phyloP scores from a whole-genome alignment of 2,113 vertebrate genomes.

The Saguinus imperator region DNA sequence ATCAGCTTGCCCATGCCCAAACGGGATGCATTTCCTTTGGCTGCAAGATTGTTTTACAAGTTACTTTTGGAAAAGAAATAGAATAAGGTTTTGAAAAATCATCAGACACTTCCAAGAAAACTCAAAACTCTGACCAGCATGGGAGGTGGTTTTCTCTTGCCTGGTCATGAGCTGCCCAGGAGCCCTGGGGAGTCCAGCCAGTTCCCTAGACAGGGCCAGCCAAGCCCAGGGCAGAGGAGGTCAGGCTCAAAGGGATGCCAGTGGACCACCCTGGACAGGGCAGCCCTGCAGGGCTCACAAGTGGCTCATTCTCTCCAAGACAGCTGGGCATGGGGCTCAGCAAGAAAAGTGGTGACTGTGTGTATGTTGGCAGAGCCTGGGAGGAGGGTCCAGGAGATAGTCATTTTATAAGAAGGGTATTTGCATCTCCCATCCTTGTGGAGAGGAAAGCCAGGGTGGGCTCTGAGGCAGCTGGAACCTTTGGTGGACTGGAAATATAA shows the following conservation, averaged over 20 bases:
- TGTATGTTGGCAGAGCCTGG: not conserved
- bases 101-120: constrained; percentile 42
- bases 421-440: not conserved
- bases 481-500: too few relatives aligned
- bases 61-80: constrained; percentile 44
- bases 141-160: not conserved
- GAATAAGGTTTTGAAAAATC: constrained; percentile 60
- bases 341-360: not conserved
- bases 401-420: not conserved
- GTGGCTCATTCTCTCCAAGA: not conserved
- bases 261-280: not conserved
- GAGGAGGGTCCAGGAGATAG: not conserved
- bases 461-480: rapidly evolving
- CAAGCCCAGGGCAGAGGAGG: not conserved
- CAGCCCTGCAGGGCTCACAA: not conserved
- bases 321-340: not conserved
- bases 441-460: not conserved
- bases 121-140: not conserved
- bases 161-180: not conserved
- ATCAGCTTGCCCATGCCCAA: not conserved
- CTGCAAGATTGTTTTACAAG: constrained; percentile 21
- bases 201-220: not conserved
- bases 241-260: not conserved
- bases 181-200: not conserved
- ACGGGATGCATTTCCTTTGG: not conserved